A percentile compares a stretch with the other conserved stretches of the same genome.
Conservation (phyloP, 64 coral and sea anemone genomes). For the Catalaphyllia jardinei region DNA sequence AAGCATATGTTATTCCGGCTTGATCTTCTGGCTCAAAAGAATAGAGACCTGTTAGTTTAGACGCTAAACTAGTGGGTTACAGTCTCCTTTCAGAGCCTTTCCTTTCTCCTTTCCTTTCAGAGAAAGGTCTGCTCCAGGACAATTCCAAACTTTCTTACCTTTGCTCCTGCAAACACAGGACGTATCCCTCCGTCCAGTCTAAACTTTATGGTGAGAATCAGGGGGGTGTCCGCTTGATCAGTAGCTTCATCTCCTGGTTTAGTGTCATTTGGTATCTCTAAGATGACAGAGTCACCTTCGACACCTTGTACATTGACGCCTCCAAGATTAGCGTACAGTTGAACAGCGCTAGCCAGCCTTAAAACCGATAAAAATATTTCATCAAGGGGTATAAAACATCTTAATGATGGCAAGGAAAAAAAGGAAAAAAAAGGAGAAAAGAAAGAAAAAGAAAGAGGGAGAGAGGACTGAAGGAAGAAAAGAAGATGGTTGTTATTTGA, state of each 20-base stretch:
- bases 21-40: too few species aligned
- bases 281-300: slow-evolving; percentile 39
- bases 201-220: slow-evolving; percentile 46
- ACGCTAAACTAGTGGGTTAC: too few species aligned
- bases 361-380: not conserved
- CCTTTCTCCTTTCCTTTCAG: too few species aligned
- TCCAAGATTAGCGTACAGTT: slow-evolving; percentile 20
- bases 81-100: too few species aligned
- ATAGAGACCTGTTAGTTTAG: too few species aligned
- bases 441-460: too few species aligned
- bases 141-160: not conserved
- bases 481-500: not conserved
- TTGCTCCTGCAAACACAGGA: slow-evolving; percentile 30
- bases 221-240: not conserved
- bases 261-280: slow-evolving; percentile 32
- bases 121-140: too few species aligned
- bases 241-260: not conserved
- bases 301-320: slow-evolving; percentile 30
- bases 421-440: too few species aligned
- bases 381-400: not conserved
- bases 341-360: slow-evolving; percentile 32
- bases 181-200: slow-evolving; percentile 14
- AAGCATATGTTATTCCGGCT: too few species aligned
- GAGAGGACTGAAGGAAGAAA: not conserved
- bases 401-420: not conserved